A percentile compares a stretch with the other conserved stretches of the same genome.
Evolutionary conservation across 1,140 invertebrate species (phyloP).

Genomic region (Brachionus rotundiformis): DNA sequence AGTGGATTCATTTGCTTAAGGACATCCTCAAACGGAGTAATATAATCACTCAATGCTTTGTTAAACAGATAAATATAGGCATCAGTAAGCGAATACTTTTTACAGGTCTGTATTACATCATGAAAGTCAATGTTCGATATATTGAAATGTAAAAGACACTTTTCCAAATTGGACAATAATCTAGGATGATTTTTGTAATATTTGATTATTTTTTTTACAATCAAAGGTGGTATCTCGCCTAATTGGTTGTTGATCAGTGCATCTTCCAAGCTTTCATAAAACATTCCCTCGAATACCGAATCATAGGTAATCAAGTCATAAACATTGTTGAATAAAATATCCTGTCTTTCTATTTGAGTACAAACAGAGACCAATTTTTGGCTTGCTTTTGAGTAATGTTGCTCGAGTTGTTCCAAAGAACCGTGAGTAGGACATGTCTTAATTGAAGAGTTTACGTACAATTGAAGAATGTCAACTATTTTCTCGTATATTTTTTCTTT

Average conservation of each 20-base stretch:
- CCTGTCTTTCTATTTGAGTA: conserved; percentile 56
- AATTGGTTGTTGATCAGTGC: conserved; percentile 67
- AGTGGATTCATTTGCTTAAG: conserved; percentile 56
- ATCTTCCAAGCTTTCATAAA: conserved; percentile 68
- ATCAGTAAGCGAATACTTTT: conserved; percentile 77
- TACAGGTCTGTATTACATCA: conserved; percentile 78
- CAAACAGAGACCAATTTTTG: conserved; percentile 57
- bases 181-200: conserved; percentile 65
- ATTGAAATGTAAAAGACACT: conserved; percentile 77
- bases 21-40: conserved; percentile 77
- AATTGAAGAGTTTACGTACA: conserved; percentile 57
- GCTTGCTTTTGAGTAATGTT: conserved; percentile 56
- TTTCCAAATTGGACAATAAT: conserved; percentile 72
- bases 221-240: conserved; percentile 65
- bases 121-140: conserved; percentile 84
- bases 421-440: conserved; percentile 55
- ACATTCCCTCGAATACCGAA: conserved; percentile 63
- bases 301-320: conserved; percentile 65
- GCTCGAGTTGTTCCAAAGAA: conserved; percentile 55
- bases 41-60: conserved; percentile 78
- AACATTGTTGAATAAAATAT: conserved; percentile 65
- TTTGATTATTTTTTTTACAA: conserved; percentile 68
- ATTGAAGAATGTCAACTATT: conserved; percentile 62
- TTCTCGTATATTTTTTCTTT: conserved; percentile 69
- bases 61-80: conserved; percentile 86